phyloP scores from a whole-genome alignment of 2,888 invertebrate species.

The Ecliptopera silaceata region DNA sequence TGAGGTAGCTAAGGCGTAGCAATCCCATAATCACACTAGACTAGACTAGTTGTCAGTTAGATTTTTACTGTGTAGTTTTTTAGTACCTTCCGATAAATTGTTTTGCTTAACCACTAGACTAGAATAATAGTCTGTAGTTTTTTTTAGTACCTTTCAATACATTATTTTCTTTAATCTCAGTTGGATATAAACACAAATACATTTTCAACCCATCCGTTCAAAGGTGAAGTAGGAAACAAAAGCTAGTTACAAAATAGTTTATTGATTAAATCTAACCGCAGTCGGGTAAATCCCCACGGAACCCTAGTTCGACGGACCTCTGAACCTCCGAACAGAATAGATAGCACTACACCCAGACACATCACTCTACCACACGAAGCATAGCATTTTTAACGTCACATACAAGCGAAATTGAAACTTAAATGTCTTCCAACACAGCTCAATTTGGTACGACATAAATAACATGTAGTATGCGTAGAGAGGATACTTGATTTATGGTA shows the following conservation, averaged over 20 bases:
- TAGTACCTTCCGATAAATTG: not conserved
- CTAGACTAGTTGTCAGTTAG: no score
- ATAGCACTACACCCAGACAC: not conserved
- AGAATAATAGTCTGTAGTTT: no score
- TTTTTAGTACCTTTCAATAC: no score
- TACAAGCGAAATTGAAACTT: not conserved
- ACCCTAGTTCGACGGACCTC: constrained; percentile 1
- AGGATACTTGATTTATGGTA: not conserved
- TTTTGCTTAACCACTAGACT: not conserved
- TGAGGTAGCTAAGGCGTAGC: not conserved
- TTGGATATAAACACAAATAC: not conserved
- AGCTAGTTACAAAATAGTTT: constrained; percentile 20
- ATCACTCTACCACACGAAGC: not conserved
- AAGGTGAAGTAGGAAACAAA: not conserved
- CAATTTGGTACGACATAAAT: not conserved
- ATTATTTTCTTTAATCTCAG: not conserved
- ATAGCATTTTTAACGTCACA: not conserved
- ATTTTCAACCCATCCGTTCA: not conserved
- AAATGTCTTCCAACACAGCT: not conserved
- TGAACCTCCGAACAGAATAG: constrained; percentile 1
- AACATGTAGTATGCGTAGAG: not conserved
- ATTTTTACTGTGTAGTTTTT: no score
- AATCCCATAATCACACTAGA: no score
- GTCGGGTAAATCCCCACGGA: constrained; percentile 16
- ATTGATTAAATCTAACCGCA: constrained; percentile 27